Evolutionary conservation across 2,113 vertebrate species (phyloP), one percentile per base, ranked within the genome.

Genomic region (Suricata suricatta): DNA sequence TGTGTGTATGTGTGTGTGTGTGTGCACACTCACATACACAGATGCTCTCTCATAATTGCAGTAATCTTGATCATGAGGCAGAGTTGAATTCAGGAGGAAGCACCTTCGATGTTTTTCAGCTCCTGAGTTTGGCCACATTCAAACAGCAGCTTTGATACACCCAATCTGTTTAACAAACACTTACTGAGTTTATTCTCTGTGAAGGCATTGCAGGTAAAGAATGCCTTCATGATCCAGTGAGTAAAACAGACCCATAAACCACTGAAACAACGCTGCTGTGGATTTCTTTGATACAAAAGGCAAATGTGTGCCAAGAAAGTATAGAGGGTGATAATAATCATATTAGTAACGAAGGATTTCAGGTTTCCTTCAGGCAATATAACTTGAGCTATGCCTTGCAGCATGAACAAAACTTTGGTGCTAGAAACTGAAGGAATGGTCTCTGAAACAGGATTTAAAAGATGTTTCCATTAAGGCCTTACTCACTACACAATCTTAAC

Each of bases 101-200:
- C 9, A 3, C 7, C 5, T 93, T 79, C 68, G 7, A 80, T 71
- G 9, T 6, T 41, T n/a, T 17, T 66, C 44, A 72, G 33, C 44
- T 41, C 69, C 85, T 17, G 21, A 33, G 17, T 38, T 79, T 77
- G 35, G 21, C 5, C 16, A 50, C 25, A 50, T 68, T 81, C 23
- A 82, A 33, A 96, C 47, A 90, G 69, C 14, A 50, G 14, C 21
- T 74, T 83, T 72, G 47, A 72, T 44, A 79, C 31, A 83, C 72
- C 1, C 15, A 15, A 38, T 88, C 17, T 38, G 50, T 93, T 96
- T 33, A 81, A 27, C 21, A n/a, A 88, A 72, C 29, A 31, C 11
- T 82, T 69, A 52, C 4, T 66, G 89, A 92, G 21, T 77, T 88
- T 88, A 25, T 88, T 27, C 54, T 80, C 35, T 77, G 25, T 16